phyloP scores from a whole-genome alignment of 1,140 invertebrate genomes.

The Apis dorsata region DNA sequence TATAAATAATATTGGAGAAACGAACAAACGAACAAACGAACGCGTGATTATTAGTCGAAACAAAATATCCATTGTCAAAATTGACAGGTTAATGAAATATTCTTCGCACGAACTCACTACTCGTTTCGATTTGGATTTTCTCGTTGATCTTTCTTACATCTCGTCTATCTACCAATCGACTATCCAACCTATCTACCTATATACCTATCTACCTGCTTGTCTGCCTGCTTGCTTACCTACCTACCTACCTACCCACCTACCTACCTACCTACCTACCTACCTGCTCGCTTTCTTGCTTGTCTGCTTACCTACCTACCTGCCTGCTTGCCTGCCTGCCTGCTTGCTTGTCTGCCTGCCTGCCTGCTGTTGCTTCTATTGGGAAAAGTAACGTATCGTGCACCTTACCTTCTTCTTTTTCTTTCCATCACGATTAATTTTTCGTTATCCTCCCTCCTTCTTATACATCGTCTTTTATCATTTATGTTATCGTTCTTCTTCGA shows the following conservation, averaged over 20 bases:
- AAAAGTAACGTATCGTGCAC: conserved; percentile 19
- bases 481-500: not conserved
- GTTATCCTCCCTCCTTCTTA: not conserved
- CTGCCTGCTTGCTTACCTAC: conserved; percentile 2
- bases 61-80: not conserved
- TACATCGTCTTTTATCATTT: not conserved
- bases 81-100: too few relatives aligned
- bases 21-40: not conserved
- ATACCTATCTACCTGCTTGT: not conserved
- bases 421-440: not conserved
- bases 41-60: not conserved
- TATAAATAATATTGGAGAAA: not conserved
- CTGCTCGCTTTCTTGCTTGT: not conserved
- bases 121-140: not conserved
- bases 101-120: not conserved
- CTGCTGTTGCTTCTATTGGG: conserved; percentile 36
- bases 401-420: not conserved
- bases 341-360: conserved; percentile 2
- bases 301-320: not conserved
- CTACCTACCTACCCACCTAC: conserved; percentile 5
- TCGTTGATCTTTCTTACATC: not conserved
- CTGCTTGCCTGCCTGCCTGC: not conserved
- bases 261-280: not conserved
- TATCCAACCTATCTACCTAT: not conserved
- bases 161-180: not conserved